Percentiles rank a stretch among this genome's conserved stretches.
Evolutionary conservation across 2,113 vertebrate genomes (phyloP).

Genomic region (Ibidorhyncha struthersii): DNA sequence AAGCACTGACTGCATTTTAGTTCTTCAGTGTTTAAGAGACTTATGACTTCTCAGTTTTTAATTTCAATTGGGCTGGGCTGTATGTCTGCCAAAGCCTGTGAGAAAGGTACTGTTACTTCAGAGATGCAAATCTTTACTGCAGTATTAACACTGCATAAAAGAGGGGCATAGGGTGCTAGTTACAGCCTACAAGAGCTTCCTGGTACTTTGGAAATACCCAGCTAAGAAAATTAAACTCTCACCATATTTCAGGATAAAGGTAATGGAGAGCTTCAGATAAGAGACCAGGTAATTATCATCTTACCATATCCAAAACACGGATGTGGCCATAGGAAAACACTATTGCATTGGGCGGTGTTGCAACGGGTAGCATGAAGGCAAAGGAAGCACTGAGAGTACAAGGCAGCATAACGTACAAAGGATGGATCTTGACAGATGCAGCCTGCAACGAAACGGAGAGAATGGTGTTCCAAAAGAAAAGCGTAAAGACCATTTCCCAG

Average conservation of each 20-base stretch:
- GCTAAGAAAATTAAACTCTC: background rate
- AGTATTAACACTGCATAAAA: background rate
- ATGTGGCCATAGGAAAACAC: conserved; percentile 93
- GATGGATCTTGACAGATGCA: conserved; percentile 88
- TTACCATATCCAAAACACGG: conserved; percentile 94
- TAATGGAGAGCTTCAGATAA: background rate
- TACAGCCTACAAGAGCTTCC: background rate
- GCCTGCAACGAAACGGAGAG: conserved; percentile 75
- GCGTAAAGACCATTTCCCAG: background rate
- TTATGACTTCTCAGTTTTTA: background rate
- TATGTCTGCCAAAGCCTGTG: background rate
- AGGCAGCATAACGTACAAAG: conserved; percentile 93
- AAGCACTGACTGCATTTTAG: background rate
- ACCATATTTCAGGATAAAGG: background rate
- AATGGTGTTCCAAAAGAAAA: background rate
- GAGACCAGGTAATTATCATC: background rate
- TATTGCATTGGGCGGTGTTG: conserved; percentile 94
- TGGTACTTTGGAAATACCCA: background rate
- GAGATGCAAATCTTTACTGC: background rate
- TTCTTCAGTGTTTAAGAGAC: background rate
- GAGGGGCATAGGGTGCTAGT: background rate
- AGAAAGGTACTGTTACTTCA: background rate
- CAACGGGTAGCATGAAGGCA: conserved; percentile 97
- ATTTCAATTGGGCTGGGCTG: background rate
- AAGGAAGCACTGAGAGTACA: conserved; percentile 92